Conservation (phyloP, 2,888 invertebrate species). For the Crepidodera aurea region DNA sequence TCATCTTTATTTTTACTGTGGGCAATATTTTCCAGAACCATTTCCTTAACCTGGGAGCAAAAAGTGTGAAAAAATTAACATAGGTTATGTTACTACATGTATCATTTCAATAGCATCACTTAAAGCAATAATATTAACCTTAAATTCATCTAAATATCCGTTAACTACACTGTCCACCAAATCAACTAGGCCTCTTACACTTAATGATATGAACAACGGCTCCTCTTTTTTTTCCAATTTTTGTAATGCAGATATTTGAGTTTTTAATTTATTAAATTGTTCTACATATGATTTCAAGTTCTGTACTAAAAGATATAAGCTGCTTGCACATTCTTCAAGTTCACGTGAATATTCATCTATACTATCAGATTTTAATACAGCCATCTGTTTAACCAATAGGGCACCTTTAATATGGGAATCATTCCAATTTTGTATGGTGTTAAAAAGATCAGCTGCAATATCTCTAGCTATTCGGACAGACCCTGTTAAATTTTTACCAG, state of each 20-base stretch:
- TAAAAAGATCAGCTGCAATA: slow-evolving; percentile 65
- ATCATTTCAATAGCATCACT: too few relatives aligned
- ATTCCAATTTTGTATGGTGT: slow-evolving; percentile 66
- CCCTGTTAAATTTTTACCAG: slow-evolving; percentile 66
- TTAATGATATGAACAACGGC: slow-evolving; percentile 57
- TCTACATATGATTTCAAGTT: slow-evolving; percentile 46
- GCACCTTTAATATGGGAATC: slow-evolving; percentile 61
- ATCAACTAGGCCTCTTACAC: slow-evolving; percentile 47
- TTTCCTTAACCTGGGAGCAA: slow-evolving; percentile 53
- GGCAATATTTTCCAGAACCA: slow-evolving; percentile 61
- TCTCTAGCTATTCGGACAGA: slow-evolving; percentile 65
- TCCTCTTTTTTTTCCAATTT: slow-evolving; percentile 52
- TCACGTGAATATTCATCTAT: slow-evolving; percentile 41
- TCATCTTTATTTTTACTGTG: slow-evolving; percentile 57
- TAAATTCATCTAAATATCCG: slow-evolving; percentile 60
- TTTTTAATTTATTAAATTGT: slow-evolving; percentile 47
- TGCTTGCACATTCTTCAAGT: slow-evolving; percentile 45
- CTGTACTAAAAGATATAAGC: slow-evolving; percentile 49
- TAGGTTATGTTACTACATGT: too few relatives aligned
- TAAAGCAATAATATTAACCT: slow-evolving; percentile 48
- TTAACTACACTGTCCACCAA: slow-evolving; percentile 49
- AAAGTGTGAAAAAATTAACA: not conserved
- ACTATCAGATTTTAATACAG: slow-evolving; percentile 50
- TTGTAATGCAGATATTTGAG: slow-evolving; percentile 54
- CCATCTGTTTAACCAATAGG: slow-evolving; percentile 59